Base-by-base conservation (phyloP, 2,888 invertebrate species). In the Acanthosepion esculentum region DNA sequence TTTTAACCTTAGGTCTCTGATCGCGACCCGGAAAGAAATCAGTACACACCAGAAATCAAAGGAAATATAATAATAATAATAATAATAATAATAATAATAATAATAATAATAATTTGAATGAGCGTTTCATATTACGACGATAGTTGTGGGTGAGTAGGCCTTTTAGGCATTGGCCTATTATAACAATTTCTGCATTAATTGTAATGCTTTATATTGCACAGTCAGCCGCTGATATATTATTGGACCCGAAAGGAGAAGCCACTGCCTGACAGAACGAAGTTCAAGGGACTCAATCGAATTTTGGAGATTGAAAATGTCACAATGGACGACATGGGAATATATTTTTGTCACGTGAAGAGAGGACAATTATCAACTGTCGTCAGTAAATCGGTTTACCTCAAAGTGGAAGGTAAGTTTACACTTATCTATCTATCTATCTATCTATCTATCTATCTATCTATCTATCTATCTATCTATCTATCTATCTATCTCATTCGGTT, bases 281-380 rank as follows among this genome's bases (percentile, higher is more conserved):
- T 98, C 2, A 98, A 98, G 94, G 99, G 98, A 97, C 99, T 98
- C 97, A 98, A 99, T 97, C 98, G 99, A 95, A 98, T 99, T 26
- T 98, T 99, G 92, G 98, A 98, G 33, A 98, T 99, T 96, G 98
- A 98, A 29, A 98, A 98, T 96, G 98, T 99, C 0, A 98, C 98
- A 95, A 98, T 99, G 15, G 99, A 99, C 97, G 99, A 99, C 98
- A 98, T 99, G 97, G 99, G 99, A 8, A 98, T 99, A 97, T 99
- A 99, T 97, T 98, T 98, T 41, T 99, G 99, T 97, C 98, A 98
- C 95, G 99, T 98, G 3, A 94, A 95, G 15, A 95, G 96, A 29
- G 95, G 95, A 6, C 95, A 95, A 15, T 94, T 95, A 26, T 94
- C 94, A 23, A 94, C 50, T 10, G 94, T 91, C 18, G 91, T 95